A percentile compares a stretch with the other conserved stretches of the same genome.
Evolutionary conservation across 2,888 invertebrate species (phyloP).

Genomic region (Neoaliturus tenellus): DNA sequence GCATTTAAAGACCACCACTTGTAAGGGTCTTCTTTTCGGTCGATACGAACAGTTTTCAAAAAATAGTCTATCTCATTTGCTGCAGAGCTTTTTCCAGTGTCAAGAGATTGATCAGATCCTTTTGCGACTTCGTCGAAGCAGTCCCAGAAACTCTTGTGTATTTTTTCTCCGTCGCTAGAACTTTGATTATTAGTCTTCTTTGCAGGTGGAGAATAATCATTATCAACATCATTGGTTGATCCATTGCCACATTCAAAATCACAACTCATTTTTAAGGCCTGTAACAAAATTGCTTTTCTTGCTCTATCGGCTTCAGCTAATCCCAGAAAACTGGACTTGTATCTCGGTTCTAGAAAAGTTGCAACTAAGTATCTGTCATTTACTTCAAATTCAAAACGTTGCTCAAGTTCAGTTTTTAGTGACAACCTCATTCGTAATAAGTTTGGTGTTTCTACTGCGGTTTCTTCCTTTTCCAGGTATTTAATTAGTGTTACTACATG

Average conservation of each 20-base stretch:
- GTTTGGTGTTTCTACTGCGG: background rate
- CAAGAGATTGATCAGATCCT: background rate
- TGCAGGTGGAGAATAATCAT: slow-evolving; percentile 3
- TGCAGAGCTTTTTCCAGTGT: background rate
- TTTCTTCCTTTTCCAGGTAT: slow-evolving; percentile 16
- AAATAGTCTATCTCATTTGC: slow-evolving; percentile 12
- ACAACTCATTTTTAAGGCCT: slow-evolving; percentile 9
- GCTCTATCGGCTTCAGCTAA: slow-evolving; percentile 1
- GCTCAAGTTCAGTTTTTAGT: no score
- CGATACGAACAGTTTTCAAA: background rate
- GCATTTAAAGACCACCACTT: background rate
- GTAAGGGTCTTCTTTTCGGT: slow-evolving; percentile 15
- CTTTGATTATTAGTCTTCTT: slow-evolving; percentile 1
- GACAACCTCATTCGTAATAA: background rate
- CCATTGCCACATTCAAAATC: slow-evolving; percentile 8
- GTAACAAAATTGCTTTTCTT: slow-evolving; percentile 7
- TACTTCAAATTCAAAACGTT: background rate
- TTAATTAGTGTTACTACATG: slow-evolving; percentile 6
- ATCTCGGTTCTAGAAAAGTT: background rate
- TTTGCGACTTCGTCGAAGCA: slow-evolving; percentile 11
- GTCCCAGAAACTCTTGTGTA: background rate
- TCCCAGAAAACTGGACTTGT: background rate
- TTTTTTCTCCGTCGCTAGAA: background rate
- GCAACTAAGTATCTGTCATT: slow-evolving; percentile 13
- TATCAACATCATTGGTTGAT: slow-evolving; percentile 3